Evolutionary conservation across 2,797 vertebrate genomes (phyloP), one percentile per base, ranked within the genome.

Genomic region (Malurus leucopterus): DNA sequence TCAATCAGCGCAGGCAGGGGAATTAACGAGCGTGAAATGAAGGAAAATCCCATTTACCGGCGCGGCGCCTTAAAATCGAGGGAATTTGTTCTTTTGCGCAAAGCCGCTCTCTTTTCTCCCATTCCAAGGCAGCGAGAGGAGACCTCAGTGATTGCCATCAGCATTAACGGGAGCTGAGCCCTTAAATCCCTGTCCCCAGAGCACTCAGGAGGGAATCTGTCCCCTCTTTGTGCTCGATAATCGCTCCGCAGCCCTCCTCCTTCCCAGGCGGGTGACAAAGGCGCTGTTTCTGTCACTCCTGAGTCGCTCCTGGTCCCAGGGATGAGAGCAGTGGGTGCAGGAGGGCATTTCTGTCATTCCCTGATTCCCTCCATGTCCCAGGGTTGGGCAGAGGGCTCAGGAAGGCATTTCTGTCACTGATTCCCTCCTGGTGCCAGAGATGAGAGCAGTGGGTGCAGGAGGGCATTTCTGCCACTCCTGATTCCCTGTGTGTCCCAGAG

Each of bases 181-280:
- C 80, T 94, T 85, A 34, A 94, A 90, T 76, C 94, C 30, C 38
- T 53, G 61, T 93, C 86, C 92, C 90, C 34, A 1, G 84, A 92
- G 93, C 88, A 73, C 91, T 86, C 6, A 51, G 70, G 55, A 78
- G 92, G 49, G 86, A 41, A 90, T 86, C 71, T 54, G 8, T 79
- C 78, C 89, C 27, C 24, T n/a, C 75, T 90, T 91, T 81, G 91
- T 88, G 86, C 74, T 91, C 14, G 0, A 40, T 82, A 59, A 90
- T 8, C 59, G 92, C 85, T 91, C 85, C n/a, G 50, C 21, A 36
- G 74, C 88, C 86, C 68, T 86, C 86, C 68, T 86, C 69, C 93
- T 87, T 82, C 89, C 89, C 88, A 64, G 84, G 80, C 84, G 6
- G 67, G 86, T 91, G 68, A 91, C 92, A 94, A 94, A 86, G 93